phyloP scores from a whole-genome alignment of 2,797 vertebrate species.

The Sphenopsis melanotis region DNA sequence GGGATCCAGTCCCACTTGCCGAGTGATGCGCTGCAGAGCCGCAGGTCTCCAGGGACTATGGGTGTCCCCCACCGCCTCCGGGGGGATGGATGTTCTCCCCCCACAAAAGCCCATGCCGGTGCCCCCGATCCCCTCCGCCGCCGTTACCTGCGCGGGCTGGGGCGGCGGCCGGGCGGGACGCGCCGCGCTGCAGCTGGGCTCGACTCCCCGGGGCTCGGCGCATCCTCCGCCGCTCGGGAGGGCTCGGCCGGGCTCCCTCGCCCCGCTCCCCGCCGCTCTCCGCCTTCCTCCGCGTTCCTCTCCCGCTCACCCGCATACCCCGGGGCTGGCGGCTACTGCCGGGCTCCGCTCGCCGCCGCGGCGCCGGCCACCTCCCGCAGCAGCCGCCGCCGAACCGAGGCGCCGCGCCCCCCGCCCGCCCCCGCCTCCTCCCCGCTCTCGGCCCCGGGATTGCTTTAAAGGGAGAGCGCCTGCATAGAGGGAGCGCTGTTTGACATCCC shows the following conservation, averaged over 20 bases:
- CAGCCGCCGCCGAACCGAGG: background rate
- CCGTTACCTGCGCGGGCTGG: conserved; percentile 12
- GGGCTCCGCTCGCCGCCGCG: background rate
- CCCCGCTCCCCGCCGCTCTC: background rate
- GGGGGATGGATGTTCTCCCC: background rate
- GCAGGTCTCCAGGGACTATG: background rate
- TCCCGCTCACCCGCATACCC: background rate
- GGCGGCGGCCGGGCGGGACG: background rate
- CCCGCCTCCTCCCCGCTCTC: background rate
- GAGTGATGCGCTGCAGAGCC: background rate
- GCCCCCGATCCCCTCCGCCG: background rate
- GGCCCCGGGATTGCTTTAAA: conserved; percentile 24
- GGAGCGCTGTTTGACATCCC: background rate
- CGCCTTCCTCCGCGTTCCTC: background rate
- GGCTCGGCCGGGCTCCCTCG: background rate
- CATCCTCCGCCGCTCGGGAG: conserved; percentile 34
- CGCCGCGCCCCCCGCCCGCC: background rate
- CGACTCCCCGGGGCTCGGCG: conserved; percentile 22
- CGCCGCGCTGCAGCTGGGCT: conserved; percentile 28
- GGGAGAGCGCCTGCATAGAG: background rate
- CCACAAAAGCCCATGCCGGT: background rate
- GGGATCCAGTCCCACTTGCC: background rate
- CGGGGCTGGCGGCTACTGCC: background rate
- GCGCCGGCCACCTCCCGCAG: background rate
- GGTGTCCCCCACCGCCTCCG: background rate